Evolutionary conservation across 1,140 invertebrate genomes (phyloP).

Genomic region (Ylistrum balloti): DNA sequence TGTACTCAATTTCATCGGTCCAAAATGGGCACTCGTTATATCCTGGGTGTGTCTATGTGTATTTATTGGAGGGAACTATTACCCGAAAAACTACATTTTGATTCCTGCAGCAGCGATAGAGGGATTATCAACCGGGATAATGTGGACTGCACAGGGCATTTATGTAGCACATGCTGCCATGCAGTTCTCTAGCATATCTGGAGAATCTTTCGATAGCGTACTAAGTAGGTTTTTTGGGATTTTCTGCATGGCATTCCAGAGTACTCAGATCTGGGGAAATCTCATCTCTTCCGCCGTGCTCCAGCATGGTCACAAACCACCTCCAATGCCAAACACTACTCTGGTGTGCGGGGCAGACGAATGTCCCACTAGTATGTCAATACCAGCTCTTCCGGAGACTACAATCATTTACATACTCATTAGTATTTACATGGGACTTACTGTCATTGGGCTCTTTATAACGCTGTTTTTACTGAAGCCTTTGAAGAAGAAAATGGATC

Average conservation of each 20-base stretch:
- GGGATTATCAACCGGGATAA: slow-evolving; percentile 70
- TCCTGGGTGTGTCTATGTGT: slow-evolving; percentile 67
- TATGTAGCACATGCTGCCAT: slow-evolving; percentile 69
- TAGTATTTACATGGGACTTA: slow-evolving; percentile 64
- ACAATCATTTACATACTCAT: slow-evolving; percentile 61
- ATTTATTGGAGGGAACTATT: slow-evolving; percentile 72
- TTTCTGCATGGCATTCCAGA: slow-evolving; percentile 73
- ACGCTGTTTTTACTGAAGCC: slow-evolving; percentile 63
- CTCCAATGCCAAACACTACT: slow-evolving; percentile 45
- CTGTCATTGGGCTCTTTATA: slow-evolving; percentile 63
- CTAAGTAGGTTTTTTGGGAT: slow-evolving; percentile 73
- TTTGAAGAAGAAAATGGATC: slow-evolving; percentile 49
- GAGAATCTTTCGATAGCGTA: slow-evolving; percentile 61
- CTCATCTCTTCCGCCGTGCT: slow-evolving; percentile 71
- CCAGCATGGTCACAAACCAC: slow-evolving; percentile 42
- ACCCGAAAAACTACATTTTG: slow-evolving; percentile 64
- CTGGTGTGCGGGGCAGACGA: slow-evolving; percentile 63
- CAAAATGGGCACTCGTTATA: slow-evolving; percentile 66
- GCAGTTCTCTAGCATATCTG: slow-evolving; percentile 65
- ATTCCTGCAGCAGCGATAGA: slow-evolving; percentile 67
- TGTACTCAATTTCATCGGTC: slow-evolving; percentile 64
- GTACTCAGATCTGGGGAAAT: slow-evolving; percentile 74
- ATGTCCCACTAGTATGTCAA: slow-evolving; percentile 55
- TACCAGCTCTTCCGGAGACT: slow-evolving; percentile 46
- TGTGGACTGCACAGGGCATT: slow-evolving; percentile 75